These are phyloP conservation scores for Serranus cabrilla DNA, from an alignment of 2,797 vertebrate species.

Conservation along the genomic window DNA sequence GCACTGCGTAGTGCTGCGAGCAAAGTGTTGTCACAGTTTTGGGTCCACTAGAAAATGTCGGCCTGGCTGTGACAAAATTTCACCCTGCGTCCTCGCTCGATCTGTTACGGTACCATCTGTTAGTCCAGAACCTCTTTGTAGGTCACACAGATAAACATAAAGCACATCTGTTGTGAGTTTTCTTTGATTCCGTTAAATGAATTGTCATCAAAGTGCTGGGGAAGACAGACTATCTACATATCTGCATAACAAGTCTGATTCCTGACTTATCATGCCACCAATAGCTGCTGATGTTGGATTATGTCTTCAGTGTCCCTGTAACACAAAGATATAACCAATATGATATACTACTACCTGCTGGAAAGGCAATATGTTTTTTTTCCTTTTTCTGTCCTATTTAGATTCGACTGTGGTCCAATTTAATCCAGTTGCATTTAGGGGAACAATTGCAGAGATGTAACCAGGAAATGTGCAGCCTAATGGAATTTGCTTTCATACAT, in stretches of 20 bases:
- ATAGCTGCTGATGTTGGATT: constrained; percentile 61
- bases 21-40: constrained; percentile 35
- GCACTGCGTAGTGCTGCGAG: constrained; percentile 29
- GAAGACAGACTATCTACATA: constrained; percentile 46
- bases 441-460: constrained; percentile 43
- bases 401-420: constrained; percentile 58
- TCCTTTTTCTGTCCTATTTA: constrained; percentile 38
- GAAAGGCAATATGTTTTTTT: constrained; percentile 55
- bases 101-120: constrained; percentile 43
- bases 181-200: constrained; percentile 28
- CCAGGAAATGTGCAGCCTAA: constrained; percentile 50
- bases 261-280: constrained; percentile 49
- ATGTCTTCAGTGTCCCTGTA: constrained; percentile 47
- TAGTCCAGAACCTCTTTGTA: constrained; percentile 30
- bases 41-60: constrained; percentile 27
- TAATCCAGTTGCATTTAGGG: constrained; percentile 49
- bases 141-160: constrained; percentile 37
- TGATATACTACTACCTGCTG: constrained; percentile 61
- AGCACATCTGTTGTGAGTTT: constrained; percentile 46
- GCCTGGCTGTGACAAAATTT: constrained; percentile 3
- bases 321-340: constrained; percentile 53
- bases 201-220: constrained; percentile 51
- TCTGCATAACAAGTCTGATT: constrained; percentile 52
- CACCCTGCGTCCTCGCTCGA: constrained; percentile 6
- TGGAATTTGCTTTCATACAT: constrained; percentile 55